Evolutionary conservation across 2,797 vertebrate genomes (phyloP).

Genomic region (Loris lydekkerianus): DNA sequence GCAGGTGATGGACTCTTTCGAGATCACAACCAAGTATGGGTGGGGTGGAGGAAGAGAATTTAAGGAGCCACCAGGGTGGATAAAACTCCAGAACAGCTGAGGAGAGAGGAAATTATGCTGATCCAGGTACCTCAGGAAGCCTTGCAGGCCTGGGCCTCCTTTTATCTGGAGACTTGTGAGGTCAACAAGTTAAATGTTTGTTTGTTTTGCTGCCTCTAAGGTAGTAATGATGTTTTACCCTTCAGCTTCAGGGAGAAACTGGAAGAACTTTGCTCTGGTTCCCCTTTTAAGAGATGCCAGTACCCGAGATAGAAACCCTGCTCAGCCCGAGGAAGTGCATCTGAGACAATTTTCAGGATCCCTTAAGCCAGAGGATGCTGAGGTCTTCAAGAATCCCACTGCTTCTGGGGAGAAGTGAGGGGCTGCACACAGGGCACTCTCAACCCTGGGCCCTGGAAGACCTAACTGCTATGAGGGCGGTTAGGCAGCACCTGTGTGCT

Average conservation of each 20-base stretch:
- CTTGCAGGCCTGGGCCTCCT: background rate
- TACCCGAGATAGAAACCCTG: slow-evolving; percentile 86
- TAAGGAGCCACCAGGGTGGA: background rate
- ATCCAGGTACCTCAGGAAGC: background rate
- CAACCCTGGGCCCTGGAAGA: background rate
- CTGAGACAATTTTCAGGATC: slow-evolving; percentile 87
- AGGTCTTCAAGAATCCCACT: slow-evolving; percentile 83
- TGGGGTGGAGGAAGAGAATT: background rate
- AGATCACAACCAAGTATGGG: background rate
- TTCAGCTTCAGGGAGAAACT: slow-evolving; percentile 90
- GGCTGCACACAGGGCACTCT: background rate
- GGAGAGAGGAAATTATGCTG: background rate
- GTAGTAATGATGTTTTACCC: background rate
- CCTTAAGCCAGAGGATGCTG: slow-evolving; percentile 85
- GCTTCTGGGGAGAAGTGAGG: slow-evolving; percentile 67
- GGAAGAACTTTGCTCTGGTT: slow-evolving; percentile 88
- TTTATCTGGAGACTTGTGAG: background rate
- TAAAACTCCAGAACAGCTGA: background rate
- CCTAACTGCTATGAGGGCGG: fast-evolving
- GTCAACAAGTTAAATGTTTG: background rate
- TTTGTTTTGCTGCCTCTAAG: background rate
- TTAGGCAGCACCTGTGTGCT: background rate
- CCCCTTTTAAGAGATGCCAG: slow-evolving; percentile 89
- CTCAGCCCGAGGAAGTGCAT: slow-evolving; percentile 84
- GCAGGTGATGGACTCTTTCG: background rate